These are phyloP conservation scores for Lepidurus apus DNA, from an alignment of 1,140 invertebrate species.

Conservation along the genomic window DNA sequence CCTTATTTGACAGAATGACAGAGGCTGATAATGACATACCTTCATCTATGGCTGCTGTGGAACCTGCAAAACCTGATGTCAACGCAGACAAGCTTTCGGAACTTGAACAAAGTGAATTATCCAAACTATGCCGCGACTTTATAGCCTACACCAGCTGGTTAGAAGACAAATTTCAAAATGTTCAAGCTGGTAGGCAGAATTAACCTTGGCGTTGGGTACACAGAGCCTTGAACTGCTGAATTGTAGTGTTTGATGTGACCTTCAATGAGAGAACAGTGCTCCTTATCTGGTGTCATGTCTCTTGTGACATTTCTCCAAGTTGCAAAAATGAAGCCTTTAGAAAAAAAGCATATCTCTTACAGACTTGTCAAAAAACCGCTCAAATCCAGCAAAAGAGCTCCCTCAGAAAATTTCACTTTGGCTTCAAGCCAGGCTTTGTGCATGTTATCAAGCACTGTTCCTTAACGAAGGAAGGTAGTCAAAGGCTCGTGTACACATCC, in stretches of 20 bases:
- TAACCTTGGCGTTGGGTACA: not conserved
- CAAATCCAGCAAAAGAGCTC: not conserved
- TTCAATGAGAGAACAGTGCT: not conserved
- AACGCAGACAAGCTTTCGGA: not conserved
- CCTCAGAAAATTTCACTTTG: not conserved
- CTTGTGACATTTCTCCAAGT: not conserved
- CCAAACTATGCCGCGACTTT: constrained; percentile 15
- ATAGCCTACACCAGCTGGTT: not conserved
- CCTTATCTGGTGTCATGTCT: constrained; percentile 17
- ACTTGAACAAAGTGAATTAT: constrained; percentile 15
- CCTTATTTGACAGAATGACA: not conserved
- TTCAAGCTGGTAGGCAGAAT: constrained; percentile 4
- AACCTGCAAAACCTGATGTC: not conserved
- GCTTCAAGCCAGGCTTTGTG: not conserved
- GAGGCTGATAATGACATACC: not conserved
- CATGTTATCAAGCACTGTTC: not conserved
- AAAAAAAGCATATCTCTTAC: not conserved
- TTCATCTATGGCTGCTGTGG: constrained; percentile 2
- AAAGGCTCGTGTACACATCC: constrained; percentile 17
- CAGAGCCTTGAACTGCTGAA: not conserved
- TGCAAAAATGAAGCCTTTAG: not conserved
- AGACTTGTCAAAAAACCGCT: not conserved
- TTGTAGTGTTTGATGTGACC: constrained; percentile 8
- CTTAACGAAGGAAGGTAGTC: not conserved
- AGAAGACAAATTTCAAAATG: not conserved